These are phyloP conservation scores for Ramphastos sulfuratus DNA, from an alignment of 2,113 vertebrate species.

Conservation along the genomic window DNA sequence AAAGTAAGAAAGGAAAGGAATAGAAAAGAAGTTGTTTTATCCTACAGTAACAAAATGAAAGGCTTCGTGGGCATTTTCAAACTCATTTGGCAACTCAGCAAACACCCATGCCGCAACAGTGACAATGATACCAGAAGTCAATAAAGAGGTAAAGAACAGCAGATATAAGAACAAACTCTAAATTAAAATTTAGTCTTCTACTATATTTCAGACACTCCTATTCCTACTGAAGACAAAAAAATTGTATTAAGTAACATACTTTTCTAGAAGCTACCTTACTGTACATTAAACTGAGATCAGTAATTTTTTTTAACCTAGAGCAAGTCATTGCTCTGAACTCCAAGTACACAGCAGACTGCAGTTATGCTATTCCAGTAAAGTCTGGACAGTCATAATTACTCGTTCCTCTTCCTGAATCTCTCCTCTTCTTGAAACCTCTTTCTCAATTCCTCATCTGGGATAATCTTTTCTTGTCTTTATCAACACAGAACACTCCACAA, in stretches of 20 bases:
- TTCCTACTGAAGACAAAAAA: not conserved
- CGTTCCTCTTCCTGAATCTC: not conserved
- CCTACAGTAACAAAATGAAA: not conserved
- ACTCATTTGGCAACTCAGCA: not conserved
- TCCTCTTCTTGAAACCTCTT: not conserved
- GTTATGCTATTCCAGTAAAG: not conserved
- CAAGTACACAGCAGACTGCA: not conserved
- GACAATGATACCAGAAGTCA: not conserved
- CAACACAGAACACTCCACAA: not conserved
- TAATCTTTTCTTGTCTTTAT: not conserved
- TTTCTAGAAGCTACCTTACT: not conserved
- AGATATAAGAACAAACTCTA: not conserved
- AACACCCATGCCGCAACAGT: not conserved
- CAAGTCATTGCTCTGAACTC: not conserved
- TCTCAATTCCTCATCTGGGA: not conserved
- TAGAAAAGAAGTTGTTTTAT: not conserved
- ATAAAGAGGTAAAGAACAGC: not conserved
- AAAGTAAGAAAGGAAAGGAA: not conserved
- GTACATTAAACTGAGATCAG: not conserved
- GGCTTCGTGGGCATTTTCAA: not conserved
- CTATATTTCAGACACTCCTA: not conserved
- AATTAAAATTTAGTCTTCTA: not conserved
- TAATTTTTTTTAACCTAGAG: not conserved
- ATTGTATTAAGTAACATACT: not conserved
- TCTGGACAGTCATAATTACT: not conserved